These are phyloP conservation scores for Physella acuta DNA, from an alignment of 1,140 invertebrate genomes.

Conservation along the genomic window DNA sequence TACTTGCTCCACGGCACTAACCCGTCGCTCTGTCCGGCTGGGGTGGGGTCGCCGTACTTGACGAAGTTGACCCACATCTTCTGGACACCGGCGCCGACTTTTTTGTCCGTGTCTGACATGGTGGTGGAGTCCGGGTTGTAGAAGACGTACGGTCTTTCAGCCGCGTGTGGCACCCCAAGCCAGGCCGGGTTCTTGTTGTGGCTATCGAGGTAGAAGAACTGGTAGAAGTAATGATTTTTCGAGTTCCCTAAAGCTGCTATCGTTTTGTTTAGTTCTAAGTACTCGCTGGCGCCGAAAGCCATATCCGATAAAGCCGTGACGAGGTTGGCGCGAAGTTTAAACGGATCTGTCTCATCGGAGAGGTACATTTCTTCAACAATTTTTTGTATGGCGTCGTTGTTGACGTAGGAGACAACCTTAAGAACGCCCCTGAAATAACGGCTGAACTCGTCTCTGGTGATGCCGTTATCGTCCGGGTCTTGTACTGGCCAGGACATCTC, in stretches of 20 bases:
- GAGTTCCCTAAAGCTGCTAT: neutral
- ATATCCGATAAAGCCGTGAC: neutral
- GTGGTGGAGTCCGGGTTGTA: neutral
- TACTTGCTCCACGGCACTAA: too few relatives aligned
- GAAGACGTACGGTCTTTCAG: conserved; percentile 1
- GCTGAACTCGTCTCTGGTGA: conserved; percentile 1
- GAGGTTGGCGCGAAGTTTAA: neutral
- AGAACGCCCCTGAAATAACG: neutral
- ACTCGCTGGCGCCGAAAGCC: neutral
- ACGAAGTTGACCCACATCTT: conserved; percentile 11
- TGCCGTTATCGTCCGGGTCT: conserved; percentile 8
- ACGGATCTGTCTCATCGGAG: neutral
- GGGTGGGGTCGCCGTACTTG: conserved; percentile 6
- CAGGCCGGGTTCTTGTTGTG: neutral
- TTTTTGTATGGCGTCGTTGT: neutral
- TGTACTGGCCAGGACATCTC: neutral
- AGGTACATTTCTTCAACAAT: neutral
- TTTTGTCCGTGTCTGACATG: neutral
- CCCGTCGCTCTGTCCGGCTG: too few relatives aligned
- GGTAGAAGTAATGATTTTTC: conserved; percentile 8
- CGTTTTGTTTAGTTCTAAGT: neutral
- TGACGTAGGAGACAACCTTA: neutral
- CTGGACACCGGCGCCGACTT: conserved; percentile 1
- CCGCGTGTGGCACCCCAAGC: conserved; percentile 5
- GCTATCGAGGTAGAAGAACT: conserved; percentile 5